Base-by-base conservation (phyloP, 2,113 vertebrate genomes). In the Trematocara stigmaticum region DNA sequence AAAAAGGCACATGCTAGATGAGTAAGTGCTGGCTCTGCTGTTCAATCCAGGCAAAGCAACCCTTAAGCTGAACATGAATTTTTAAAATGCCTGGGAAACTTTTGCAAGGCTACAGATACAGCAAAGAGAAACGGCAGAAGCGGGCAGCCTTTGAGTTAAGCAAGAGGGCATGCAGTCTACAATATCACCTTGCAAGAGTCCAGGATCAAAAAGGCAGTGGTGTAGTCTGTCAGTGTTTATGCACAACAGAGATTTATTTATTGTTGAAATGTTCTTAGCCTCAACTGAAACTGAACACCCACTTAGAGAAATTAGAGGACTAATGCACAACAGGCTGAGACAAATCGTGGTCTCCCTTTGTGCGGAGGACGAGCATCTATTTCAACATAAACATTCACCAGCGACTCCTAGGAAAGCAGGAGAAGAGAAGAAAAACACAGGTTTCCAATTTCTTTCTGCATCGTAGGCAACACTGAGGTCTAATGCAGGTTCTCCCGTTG, bases 291-390 rank as follows among this genome's bases (percentile, higher is more conserved):
- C 78, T 42, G 64, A 84, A 93, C 79, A 89, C 88, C 90, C 91
- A 83, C 90, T 5, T 71, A 88, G 89, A 86, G 90, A 91, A 34
- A 80, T 5, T 87, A 83, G 85, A 12, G 12, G 89, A 71, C 57
- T 82, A 85, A 89, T 86, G 85, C 84, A 91, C 90, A 86, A 86
- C 89, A 91, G 85, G 85, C 88, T 66, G 87, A 91, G 89, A 87
- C 87, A 80, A 88, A 93, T 79, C 88, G 80, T 1, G 78, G 74
- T 45, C 71, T 71, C 6, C 52, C 52, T 71, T 79, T 74, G 79
- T 81, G 85, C 86, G 85, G 81, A 89, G 69, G 56, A 64, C 6
- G 23, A 78, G 86, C 85, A 76, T 83, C 83, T n/a, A 81, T 90
- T 89, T 81, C 87, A 84, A 81, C 87, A 92, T 47, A 88, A 91